A percentile compares a stretch with the other conserved stretches of the same genome.
These are phyloP conservation scores for Heterochromis multidens DNA, from an alignment of 2,113 vertebrate genomes.

Conservation along the genomic window DNA sequence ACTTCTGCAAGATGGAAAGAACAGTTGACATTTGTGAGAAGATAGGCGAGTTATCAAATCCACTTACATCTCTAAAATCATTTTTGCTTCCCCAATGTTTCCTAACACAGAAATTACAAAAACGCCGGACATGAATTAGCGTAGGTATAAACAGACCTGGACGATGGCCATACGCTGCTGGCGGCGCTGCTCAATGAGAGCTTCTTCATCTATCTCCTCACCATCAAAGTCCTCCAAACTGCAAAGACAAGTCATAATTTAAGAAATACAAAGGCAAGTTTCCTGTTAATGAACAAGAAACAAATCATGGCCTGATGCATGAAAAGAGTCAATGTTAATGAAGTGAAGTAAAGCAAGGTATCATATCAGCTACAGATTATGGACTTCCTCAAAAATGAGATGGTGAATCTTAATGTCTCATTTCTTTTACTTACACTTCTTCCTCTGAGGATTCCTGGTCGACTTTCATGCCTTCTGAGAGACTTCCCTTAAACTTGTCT, in stretches of 20 bases:
- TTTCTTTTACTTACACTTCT: slow-evolving; percentile 84
- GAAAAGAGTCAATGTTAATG: neutral
- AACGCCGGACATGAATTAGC: neutral
- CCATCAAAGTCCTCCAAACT: slow-evolving; percentile 95
- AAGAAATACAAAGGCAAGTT: neutral
- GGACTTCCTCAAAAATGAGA: neutral
- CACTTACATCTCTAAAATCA: neutral
- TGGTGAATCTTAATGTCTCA: neutral
- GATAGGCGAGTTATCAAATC: neutral
- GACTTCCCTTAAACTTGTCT: slow-evolving; percentile 98
- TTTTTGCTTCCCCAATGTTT: neutral
- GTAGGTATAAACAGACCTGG: slow-evolving; percentile 75
- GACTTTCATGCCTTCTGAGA: slow-evolving; percentile 97
- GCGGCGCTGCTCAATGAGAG: slow-evolving; percentile 91
- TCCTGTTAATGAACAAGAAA: neutral
- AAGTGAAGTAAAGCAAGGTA: neutral
- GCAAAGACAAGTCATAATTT: neutral
- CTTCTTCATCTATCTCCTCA: slow-evolving; percentile 95
- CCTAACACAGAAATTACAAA: neutral
- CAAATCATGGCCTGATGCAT: neutral
- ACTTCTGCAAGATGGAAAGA: slow-evolving; percentile 81
- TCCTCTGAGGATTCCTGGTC: slow-evolving; percentile 93
- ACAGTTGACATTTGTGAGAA: neutral
- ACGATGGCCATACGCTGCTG: slow-evolving; percentile 92
- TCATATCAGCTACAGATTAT: neutral